Evolutionary conservation across 2,797 vertebrate species (phyloP).

Genomic region (Gorsachius magnificus): DNA sequence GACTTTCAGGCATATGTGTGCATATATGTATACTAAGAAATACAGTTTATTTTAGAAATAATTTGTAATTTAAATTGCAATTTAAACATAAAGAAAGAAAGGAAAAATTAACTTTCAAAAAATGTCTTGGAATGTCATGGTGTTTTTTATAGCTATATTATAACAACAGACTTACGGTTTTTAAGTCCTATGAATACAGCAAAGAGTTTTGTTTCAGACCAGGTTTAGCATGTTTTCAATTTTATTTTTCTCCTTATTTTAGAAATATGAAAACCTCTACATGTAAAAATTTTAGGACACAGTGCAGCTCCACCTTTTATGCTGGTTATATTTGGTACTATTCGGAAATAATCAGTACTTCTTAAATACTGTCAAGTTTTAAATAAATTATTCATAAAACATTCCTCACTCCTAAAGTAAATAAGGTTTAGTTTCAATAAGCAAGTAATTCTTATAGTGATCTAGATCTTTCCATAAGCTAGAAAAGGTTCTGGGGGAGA

Average conservation of each 20-base stretch:
- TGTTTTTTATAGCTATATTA: neutral
- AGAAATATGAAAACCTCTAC: neutral
- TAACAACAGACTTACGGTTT: neutral
- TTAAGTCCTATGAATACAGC: neutral
- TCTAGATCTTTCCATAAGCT: neutral
- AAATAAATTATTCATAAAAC: conserved; percentile 14
- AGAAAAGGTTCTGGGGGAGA: neutral
- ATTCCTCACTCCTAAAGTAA: neutral
- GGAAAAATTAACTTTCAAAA: neutral
- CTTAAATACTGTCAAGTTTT: neutral
- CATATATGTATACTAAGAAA: neutral
- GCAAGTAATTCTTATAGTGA: neutral
- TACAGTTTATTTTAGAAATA: neutral
- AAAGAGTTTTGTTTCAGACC: neutral
- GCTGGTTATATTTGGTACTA: neutral
- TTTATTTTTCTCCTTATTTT: neutral
- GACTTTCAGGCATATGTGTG: neutral
- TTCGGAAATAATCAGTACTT: neutral
- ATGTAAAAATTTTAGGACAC: neutral
- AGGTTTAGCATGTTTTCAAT: neutral
- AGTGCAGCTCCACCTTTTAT: neutral
- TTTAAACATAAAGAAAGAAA: neutral
- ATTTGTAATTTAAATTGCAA: neutral
- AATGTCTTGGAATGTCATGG: neutral
- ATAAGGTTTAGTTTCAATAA: neutral